Evolutionary conservation across 2,113 vertebrate genomes (phyloP).

Genomic region (Poeciliopsis prolifica): DNA sequence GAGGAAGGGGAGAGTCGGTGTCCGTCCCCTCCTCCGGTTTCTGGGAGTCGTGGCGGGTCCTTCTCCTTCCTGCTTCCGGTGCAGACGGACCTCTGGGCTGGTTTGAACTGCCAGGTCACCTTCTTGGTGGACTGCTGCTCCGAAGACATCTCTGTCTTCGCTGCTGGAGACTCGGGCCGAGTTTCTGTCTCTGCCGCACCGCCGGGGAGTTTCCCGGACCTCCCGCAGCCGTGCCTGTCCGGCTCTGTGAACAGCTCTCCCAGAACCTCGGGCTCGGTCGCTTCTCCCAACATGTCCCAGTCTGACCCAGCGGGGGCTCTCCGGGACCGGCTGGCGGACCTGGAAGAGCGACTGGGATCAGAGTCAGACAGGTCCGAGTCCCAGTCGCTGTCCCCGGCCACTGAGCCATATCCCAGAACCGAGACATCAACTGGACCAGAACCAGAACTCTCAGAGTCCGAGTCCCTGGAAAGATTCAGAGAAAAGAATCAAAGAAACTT

Average conservation of each 20-base stretch:
- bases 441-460: constrained; percentile 80
- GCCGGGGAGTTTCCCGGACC: constrained; percentile 8
- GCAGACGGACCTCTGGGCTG: constrained; percentile 73
- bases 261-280: constrained; percentile 48
- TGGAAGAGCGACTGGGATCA: constrained; percentile 64
- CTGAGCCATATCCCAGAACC: constrained; percentile 65
- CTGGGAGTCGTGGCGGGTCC: constrained; percentile 47
- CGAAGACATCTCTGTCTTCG: neutral
- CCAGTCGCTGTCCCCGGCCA: constrained; percentile 82
- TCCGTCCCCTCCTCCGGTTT: constrained; percentile 22
- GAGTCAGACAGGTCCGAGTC: constrained; percentile 80
- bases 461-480: constrained; percentile 59
- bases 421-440: constrained; percentile 77
- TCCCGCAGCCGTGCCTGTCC: constrained; percentile 27
- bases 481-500: too few species aligned
- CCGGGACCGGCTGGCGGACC: constrained; percentile 36
- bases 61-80: constrained; percentile 73
- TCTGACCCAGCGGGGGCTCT: constrained; percentile 35
- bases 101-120: constrained; percentile 78
- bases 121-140: constrained; percentile 61
- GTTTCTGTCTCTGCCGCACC: constrained; percentile 36
- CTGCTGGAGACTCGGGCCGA: constrained; percentile 1
- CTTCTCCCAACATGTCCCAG: constrained; percentile 75
- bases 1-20: constrained; percentile 49
- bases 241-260: constrained; percentile 45